A percentile compares a stretch with the other conserved stretches of the same genome.
These are phyloP conservation scores for Ormyrus labotus DNA, from an alignment of 2,888 invertebrate genomes.

Conservation along the genomic window DNA sequence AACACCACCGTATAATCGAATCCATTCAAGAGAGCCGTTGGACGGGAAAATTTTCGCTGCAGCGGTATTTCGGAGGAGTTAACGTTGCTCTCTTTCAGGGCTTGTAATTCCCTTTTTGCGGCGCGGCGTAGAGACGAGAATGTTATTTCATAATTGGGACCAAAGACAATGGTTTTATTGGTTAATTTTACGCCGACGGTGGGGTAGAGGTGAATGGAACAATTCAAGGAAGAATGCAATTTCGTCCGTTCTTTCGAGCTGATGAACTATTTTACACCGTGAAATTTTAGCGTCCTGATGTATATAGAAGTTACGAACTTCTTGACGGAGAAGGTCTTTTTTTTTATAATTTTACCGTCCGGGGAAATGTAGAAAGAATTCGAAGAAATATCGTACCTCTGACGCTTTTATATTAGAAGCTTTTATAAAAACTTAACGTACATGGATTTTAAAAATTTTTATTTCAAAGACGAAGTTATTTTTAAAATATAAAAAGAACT, in stretches of 20 bases:
- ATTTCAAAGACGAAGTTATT: too few species aligned
- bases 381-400: too few species aligned
- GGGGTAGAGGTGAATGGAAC: background rate
- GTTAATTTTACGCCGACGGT: constrained; percentile 17
- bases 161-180: constrained; percentile 34
- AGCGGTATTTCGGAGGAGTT: background rate
- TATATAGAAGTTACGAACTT: too few species aligned
- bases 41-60: background rate
- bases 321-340: too few species aligned
- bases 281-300: background rate
- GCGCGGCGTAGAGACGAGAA: background rate
- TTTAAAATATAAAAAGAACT: too few species aligned
- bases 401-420: too few species aligned
- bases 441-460: too few species aligned
- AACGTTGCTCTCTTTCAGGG: too few species aligned
- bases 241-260: background rate
- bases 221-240: constrained; percentile 10
- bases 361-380: too few species aligned
- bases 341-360: too few species aligned
- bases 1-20: constrained; percentile 16
- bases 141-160: background rate
- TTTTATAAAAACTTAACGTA: too few species aligned
- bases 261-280: background rate
- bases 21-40: constrained; percentile 5
- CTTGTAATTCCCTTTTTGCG: background rate